Evolutionary conservation across 2,113 vertebrate genomes (phyloP).

Genomic region (Paramisgurnus dabryanus): DNA sequence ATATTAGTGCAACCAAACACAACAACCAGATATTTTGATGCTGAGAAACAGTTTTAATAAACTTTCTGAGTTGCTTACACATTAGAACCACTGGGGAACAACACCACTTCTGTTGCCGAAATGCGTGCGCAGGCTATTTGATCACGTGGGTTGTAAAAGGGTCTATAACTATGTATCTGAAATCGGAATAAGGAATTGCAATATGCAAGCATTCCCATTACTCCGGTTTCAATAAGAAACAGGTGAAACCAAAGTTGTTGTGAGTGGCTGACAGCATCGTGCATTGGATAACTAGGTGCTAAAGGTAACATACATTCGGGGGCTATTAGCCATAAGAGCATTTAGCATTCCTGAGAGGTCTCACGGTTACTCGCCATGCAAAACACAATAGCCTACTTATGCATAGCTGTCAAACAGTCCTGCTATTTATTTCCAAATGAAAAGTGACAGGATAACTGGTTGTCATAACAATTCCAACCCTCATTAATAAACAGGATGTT

Average conservation of each 20-base stretch:
- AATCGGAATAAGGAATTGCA: not conserved
- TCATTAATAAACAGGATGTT: conserved; percentile 9
- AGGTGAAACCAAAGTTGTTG: not conserved
- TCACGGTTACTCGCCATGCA: conserved; percentile 2
- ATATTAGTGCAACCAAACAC: too few relatives aligned
- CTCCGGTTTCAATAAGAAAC: not conserved
- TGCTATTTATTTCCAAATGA: conserved; percentile 27
- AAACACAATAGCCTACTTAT: not conserved
- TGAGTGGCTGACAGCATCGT: not conserved
- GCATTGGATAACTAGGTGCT: conserved; percentile 25
- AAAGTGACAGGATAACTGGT: conserved; percentile 12
- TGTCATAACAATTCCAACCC: conserved; percentile 18
- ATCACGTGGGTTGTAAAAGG: too few relatives aligned
- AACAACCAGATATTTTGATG: too few relatives aligned
- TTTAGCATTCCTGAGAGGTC: conserved; percentile 12
- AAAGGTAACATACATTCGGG: not conserved
- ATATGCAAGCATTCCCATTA: not conserved
- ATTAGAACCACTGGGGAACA: too few relatives aligned
- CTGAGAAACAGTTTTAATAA: too few relatives aligned
- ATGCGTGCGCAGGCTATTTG: too few relatives aligned
- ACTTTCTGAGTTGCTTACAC: too few relatives aligned
- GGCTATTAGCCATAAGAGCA: conserved; percentile 1
- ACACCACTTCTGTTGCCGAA: too few relatives aligned
- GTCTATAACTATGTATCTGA: too few relatives aligned
- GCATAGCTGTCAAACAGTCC: not conserved